Conservation (phyloP, 2,113 vertebrate species). For the Sakesphorus luctuosus region DNA sequence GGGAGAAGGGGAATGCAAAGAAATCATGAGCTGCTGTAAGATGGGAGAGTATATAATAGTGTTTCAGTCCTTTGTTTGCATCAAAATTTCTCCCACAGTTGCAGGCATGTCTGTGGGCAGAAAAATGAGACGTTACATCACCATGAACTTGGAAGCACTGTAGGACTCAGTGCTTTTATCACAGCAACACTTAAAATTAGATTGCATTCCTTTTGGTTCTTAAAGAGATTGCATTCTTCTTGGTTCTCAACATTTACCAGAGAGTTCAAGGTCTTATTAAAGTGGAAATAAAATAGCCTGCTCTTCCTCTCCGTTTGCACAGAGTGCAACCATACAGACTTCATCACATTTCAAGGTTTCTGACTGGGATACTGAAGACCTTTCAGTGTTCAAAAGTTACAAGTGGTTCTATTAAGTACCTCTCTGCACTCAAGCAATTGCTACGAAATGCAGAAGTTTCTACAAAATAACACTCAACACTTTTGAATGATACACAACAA, state of each 20-base stretch:
- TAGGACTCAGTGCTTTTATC: slow-evolving; percentile 6
- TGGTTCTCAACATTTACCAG: neutral
- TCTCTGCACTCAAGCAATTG: neutral
- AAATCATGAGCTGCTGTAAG: neutral
- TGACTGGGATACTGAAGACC: neutral
- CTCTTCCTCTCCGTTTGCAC: neutral
- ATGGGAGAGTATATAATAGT: neutral
- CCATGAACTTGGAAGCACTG: neutral
- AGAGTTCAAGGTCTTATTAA: slow-evolving; percentile 3
- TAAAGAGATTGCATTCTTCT: slow-evolving; percentile 12
- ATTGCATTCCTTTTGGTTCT: slow-evolving; percentile 29
- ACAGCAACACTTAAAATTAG: slow-evolving; percentile 2
- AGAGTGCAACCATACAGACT: neutral
- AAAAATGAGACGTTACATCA: slow-evolving; percentile 28
- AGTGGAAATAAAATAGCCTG: neutral
- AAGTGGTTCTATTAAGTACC: slow-evolving; percentile 15
- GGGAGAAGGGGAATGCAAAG: neutral
- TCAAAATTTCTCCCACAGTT: slow-evolving; percentile 32
- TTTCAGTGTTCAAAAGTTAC: slow-evolving; percentile 2
- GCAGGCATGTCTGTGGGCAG: slow-evolving; percentile 42
- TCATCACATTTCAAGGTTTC: slow-evolving; percentile 8
- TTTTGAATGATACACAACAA: neutral
- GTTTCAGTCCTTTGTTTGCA: neutral
- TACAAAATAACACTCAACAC: neutral
- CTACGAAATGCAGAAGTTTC: neutral